Base-by-base conservation (phyloP, 30 jellyfish, hydroid and myxozoan genomes). In the Catostylus mosaicus region DNA sequence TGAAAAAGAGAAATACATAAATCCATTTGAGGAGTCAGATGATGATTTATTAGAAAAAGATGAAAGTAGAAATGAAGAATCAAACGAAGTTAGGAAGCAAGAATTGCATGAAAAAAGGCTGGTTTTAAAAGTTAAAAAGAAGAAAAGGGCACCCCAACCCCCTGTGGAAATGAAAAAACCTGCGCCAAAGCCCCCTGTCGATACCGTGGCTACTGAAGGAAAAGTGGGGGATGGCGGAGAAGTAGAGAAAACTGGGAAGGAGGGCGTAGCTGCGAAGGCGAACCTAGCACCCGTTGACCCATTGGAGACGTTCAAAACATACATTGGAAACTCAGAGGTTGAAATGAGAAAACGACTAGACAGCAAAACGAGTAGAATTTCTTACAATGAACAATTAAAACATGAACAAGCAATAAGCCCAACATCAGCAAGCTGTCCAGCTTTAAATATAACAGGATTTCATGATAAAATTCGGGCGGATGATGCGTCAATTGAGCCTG, bases 21-120 rank as follows among this genome's bases (percentile, higher is more conserved):
- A 89, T 67, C 94, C 96, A 9, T 89, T 82, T 52, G 87, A 68
- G 57, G 85, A 77, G 2, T 89, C 90, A 33, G 90, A 76, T 56
- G 97, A 88, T 62, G 96, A 88, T 30, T 23, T 78, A 29, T 62
- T 77, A n/a, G 76, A 62, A 19, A 65, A 52, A 29, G 68, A 47
- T 10, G 70, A 52, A 0, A 72, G 27, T 4, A 57, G 37, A 73
- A 10, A 27, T 18, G 40, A 34, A 30, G 83, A 14, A 1, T 22
- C 34, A 69, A 6, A 37, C 31, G 51, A 14, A 33, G 32, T 4
- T 20, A 3, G 31, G n/a, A 34, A 16, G 31, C 35, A 37, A 22
- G 77, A 32, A 26, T 31, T 12, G 10, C 65, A 30, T 18, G 77
- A 75, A 5, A 40, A 77, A 10, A 86, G 52, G 73, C 89, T 71